A percentile compares a stretch with the other conserved stretches of the same genome.
Evolutionary conservation across 2,113 vertebrate genomes (phyloP).

Genomic region (Tupaia chinensis): DNA sequence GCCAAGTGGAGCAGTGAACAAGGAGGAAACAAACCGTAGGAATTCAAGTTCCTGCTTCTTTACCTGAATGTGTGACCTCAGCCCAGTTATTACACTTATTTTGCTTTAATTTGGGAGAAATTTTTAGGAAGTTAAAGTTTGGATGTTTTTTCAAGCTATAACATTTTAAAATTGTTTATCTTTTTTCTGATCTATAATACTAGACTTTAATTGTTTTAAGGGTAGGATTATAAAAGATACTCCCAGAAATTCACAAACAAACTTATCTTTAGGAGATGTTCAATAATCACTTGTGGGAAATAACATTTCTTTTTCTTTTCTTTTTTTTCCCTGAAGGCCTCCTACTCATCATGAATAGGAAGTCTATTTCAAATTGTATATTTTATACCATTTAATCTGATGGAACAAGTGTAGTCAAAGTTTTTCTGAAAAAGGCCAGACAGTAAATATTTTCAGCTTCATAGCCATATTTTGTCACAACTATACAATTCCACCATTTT

Average conservation of each 20-base stretch:
- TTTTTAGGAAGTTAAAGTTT: background rate
- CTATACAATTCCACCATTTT: background rate
- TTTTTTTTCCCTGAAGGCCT: no score
- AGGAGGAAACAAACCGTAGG: background rate
- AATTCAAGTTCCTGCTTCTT: no score
- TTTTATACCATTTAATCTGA: background rate
- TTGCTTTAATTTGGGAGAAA: background rate
- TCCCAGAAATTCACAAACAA: background rate
- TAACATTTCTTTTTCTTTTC: background rate
- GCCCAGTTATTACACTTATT: background rate
- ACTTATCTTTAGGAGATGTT: background rate
- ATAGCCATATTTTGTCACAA: accelerated
- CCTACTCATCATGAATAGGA: background rate
- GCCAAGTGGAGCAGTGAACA: accelerated
- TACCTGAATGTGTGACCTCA: background rate
- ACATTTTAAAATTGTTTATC: background rate
- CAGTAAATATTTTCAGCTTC: background rate
- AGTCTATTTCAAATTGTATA: background rate
- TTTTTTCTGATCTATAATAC: background rate
- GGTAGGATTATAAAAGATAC: background rate
- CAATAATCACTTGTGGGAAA: background rate
- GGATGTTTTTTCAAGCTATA: background rate
- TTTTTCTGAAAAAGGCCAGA: background rate
- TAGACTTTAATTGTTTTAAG: background rate
- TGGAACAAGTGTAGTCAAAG: background rate